phyloP scores from a whole-genome alignment of 1,140 invertebrate genomes.

The Anadara kagoshimensis region DNA sequence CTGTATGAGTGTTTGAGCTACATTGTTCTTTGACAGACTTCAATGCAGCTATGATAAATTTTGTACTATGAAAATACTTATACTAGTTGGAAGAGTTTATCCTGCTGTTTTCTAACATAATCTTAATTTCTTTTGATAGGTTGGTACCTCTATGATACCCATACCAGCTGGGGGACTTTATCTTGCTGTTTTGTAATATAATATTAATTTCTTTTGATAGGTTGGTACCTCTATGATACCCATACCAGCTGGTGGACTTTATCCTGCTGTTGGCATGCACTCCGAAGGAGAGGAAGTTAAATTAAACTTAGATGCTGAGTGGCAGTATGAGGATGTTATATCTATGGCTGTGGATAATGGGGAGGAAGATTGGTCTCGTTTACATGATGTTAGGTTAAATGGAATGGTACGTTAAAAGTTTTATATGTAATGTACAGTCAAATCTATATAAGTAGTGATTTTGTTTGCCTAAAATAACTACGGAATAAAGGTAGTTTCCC shows the following conservation, averaged over 20 bases:
- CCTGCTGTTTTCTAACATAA: background rate
- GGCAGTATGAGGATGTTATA: slow-evolving; percentile 74
- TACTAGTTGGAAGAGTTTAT: too few species aligned
- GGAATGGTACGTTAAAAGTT: slow-evolving; percentile 72
- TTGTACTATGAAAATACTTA: too few species aligned
- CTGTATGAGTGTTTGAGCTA: too few species aligned
- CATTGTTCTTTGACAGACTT: too few species aligned
- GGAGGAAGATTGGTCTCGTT: slow-evolving; percentile 78
- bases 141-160: slow-evolving; percentile 59
- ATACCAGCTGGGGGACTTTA: too few species aligned
- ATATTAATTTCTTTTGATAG: slow-evolving; percentile 50
- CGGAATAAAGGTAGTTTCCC: too few species aligned
- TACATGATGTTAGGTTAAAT: slow-evolving; percentile 77
- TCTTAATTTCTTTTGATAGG: slow-evolving; percentile 51
- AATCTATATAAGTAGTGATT: too few species aligned
- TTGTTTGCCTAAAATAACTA: too few species aligned
- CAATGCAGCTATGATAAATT: too few species aligned
- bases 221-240: slow-evolving; percentile 64
- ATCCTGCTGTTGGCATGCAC: slow-evolving; percentile 73
- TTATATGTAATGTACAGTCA: too few species aligned
- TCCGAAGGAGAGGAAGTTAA: slow-evolving; percentile 74
- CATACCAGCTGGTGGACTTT: slow-evolving; percentile 68
- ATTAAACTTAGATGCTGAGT: slow-evolving; percentile 69
- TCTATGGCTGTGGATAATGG: slow-evolving; percentile 77
- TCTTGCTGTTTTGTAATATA: background rate